Percentiles rank a stretch among this genome's conserved stretches.
These are phyloP conservation scores for Globodera ellingtonae DNA, from an alignment of 1,140 invertebrate species.

Conservation along the genomic window DNA sequence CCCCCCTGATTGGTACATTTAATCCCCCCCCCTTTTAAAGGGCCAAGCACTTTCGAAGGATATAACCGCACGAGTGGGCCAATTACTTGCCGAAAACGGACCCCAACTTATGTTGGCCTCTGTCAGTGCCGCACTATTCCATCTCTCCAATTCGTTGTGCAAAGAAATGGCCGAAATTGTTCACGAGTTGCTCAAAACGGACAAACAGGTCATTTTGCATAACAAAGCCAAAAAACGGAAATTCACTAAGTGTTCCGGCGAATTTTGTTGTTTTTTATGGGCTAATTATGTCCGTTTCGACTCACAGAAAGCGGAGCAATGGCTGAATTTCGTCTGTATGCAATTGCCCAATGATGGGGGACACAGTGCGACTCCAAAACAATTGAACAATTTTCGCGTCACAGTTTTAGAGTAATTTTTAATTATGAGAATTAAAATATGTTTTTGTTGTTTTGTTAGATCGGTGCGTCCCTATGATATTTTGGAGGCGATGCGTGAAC, in stretches of 20 bases:
- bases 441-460: neutral
- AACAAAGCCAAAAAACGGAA: neutral
- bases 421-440: neutral
- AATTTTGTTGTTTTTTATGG: too few species aligned
- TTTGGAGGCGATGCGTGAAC: slow-evolving; percentile 16
- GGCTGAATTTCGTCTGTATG: slow-evolving; percentile 33
- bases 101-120: slow-evolving; percentile 28
- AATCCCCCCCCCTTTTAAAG: neutral
- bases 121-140: slow-evolving; percentile 35
- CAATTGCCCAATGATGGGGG: slow-evolving; percentile 47
- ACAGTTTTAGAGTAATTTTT: slow-evolving; percentile 35
- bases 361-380: slow-evolving; percentile 42
- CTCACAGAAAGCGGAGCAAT: slow-evolving; percentile 39
- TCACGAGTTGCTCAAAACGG: slow-evolving; percentile 28
- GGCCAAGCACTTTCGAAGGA: slow-evolving; percentile 2
- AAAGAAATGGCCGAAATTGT: slow-evolving; percentile 49
- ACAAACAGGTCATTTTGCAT: slow-evolving; percentile 27
- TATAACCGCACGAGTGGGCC: slow-evolving; percentile 10
- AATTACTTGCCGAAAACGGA: slow-evolving; percentile 34
- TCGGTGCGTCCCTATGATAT: slow-evolving; percentile 6
- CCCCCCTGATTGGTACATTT: neutral
- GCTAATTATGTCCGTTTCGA: neutral
- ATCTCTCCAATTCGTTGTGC: slow-evolving; percentile 37
- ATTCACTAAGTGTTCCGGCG: neutral
- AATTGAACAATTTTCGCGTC: slow-evolving; percentile 37